Evolutionary conservation across 2,797 vertebrate species (phyloP).

Genomic region (Clarias fuscus): DNA sequence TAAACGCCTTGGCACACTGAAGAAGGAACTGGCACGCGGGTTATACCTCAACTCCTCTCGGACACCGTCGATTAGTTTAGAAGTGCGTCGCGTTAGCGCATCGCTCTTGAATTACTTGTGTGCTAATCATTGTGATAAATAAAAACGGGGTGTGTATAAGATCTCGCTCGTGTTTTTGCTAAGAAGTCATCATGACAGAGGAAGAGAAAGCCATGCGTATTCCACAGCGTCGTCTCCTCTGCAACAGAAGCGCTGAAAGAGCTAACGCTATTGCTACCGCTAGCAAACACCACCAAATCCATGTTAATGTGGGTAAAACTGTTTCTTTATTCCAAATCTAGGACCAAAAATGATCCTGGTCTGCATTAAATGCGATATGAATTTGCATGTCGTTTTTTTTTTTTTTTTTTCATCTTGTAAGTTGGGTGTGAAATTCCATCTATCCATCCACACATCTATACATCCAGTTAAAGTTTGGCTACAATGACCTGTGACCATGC

Average conservation of each 20-base stretch:
- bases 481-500: no score
- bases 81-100: constrained; percentile 14
- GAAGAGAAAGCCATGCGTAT: neutral
- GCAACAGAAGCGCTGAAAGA: no score
- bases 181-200: neutral
- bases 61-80: constrained; percentile 32
- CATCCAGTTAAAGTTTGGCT: no score
- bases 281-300: no score
- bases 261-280: no score
- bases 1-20: constrained; percentile 22
- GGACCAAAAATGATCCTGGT: neutral
- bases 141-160: neutral
- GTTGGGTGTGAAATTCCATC: neutral
- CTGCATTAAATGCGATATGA: neutral
- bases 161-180: constrained; percentile 8
- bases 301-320: neutral
- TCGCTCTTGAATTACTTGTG: constrained; percentile 11
- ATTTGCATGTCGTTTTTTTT: neutral
- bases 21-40: constrained; percentile 16
- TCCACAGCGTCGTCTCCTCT: no score
- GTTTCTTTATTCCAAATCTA: neutral
- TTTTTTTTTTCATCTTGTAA: neutral
- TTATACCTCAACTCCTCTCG: constrained; percentile 12
- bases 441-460: no score
- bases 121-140: constrained; percentile 1